Percentiles rank a stretch among this genome's conserved stretches.
Evolutionary conservation across 1,140 invertebrate species (phyloP).

Genomic region (Agrilus planipennis): DNA sequence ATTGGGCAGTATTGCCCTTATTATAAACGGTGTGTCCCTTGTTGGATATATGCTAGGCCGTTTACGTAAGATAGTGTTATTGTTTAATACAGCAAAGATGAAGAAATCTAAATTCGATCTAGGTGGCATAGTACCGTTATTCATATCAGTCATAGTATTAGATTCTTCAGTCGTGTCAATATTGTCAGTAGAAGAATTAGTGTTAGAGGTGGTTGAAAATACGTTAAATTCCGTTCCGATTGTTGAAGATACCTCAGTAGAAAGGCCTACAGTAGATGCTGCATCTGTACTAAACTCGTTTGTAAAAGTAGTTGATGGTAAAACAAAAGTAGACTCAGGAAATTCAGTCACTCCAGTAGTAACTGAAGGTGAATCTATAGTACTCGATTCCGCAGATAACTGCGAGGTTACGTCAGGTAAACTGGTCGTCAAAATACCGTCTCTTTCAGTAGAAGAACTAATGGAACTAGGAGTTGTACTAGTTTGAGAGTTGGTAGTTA

Average conservation of each 20-base stretch:
- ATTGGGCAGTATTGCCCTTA: slow-evolving; percentile 59
- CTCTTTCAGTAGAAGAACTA: slow-evolving; percentile 14
- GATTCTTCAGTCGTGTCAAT: slow-evolving; percentile 20
- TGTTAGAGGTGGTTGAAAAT: slow-evolving; percentile 6
- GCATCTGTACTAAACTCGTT: background rate
- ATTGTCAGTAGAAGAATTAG: slow-evolving; percentile 14
- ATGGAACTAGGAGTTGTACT: slow-evolving; percentile 16
- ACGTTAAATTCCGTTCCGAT: too few relatives aligned
- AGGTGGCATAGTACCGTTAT: too few relatives aligned
- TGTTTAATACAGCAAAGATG: slow-evolving; percentile 57
- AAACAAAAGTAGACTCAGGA: background rate
- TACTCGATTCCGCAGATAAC: background rate
- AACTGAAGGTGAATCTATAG: slow-evolving; percentile 6
- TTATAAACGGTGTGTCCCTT: slow-evolving; percentile 53
- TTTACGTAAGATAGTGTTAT: slow-evolving; percentile 62
- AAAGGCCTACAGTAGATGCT: too few relatives aligned
- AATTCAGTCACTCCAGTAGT: background rate
- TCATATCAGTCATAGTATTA: too few relatives aligned
- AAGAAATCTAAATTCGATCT: too few relatives aligned
- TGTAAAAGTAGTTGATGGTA: background rate
- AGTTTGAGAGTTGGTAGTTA: slow-evolving; percentile 5
- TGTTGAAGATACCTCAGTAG: background rate
- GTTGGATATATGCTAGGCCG: slow-evolving; percentile 52
- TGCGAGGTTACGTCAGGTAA: background rate
- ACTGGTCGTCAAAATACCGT: slow-evolving; percentile 4